Base-by-base conservation (phyloP, 1,140 invertebrate species). In the Phenacoccus solenopsis region DNA sequence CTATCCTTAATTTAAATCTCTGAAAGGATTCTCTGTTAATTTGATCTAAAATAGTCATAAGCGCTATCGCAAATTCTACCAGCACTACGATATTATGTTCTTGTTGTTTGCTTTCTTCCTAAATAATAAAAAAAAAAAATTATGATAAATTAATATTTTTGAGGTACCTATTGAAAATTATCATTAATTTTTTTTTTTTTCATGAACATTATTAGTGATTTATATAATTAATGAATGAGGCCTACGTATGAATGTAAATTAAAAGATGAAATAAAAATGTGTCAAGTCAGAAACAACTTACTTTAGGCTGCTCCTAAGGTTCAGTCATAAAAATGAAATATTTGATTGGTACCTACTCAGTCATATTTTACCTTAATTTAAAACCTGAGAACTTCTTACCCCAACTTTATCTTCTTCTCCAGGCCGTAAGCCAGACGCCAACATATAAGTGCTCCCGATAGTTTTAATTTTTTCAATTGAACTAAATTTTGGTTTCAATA, bases 381-480 rank as follows among this genome's bases (percentile, higher is more conserved):
- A n/a, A n/a, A n/a, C n/a, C n/a, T n/a, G 59, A 7, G 7, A 10
- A 61, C 22, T 69, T 78, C 81, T 82, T 80, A 88, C 86, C 21
- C 67, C 21, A 30, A 21, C 20, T 68, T n/a, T 49, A 72, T 88
- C 87, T 76, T 93, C 90, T 76, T 92, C 91, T 27, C 91, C 92
- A 0, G 92, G 91, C 70, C 90, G 84, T 12, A 99, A 80, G 0
- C 96, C 96, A 7, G 94, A 93, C 0, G 96, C 96, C 32, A 96
- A 86, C 96, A 99, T 99, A 75, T 98, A 99, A 0, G 95, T 98
- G 77, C 93, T 95, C 13, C 95, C 95, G 71, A 98, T 98, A 0
- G 96, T 98, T 79, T 98, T 99, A 64, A 99, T 99, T 79, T 98
- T 98, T 80, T 99, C 96, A 72, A 98, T 94, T 72, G 90, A 88